Conservation (phyloP, 2,113 vertebrate genomes). For the Oncorhynchus tshawytscha region DNA sequence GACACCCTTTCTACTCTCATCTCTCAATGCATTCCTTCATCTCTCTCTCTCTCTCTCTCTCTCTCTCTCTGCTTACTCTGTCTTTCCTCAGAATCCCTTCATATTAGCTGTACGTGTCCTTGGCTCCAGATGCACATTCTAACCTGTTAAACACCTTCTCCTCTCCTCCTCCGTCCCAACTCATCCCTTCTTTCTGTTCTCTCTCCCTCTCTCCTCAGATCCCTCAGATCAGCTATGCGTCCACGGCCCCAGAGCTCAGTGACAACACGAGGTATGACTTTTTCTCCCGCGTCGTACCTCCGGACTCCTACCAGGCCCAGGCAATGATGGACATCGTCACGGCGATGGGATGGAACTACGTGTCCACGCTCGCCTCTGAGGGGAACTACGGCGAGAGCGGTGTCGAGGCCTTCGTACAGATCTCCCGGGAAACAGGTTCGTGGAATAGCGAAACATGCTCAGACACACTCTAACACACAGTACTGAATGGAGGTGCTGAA, state of each 20-base stretch:
- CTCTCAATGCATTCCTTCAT: too few relatives aligned
- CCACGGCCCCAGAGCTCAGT: conserved; percentile 96
- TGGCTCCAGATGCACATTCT: conserved; percentile 5
- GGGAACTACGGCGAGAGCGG: conserved; percentile 98
- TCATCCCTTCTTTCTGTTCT: conserved; percentile 7
- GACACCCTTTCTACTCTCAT: too few relatives aligned
- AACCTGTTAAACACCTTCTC: not conserved
- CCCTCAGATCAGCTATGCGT: conserved; percentile 99
- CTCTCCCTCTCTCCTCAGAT: conserved; percentile 77
- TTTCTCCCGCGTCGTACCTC: conserved; percentile 96
- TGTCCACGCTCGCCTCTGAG: conserved; percentile 92
- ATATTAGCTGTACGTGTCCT: conserved; percentile 7
- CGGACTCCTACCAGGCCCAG: conserved; percentile 98
- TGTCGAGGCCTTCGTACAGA: conserved; percentile 94
- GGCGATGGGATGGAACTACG: conserved; percentile 94
- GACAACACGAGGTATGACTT: conserved; percentile 98
- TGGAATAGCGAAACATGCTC: not conserved
- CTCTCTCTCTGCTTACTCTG: not conserved
- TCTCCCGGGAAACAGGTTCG: conserved; percentile 93
- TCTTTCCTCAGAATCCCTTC: not conserved
- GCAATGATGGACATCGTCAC: conserved; percentile 98
- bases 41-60: too few relatives aligned
- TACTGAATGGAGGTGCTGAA: not conserved
- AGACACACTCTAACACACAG: not conserved
- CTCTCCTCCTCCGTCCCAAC: not conserved